A percentile compares a stretch with the other conserved stretches of the same genome.
These are phyloP conservation scores for Germaria angustata DNA, from an alignment of 2,888 invertebrate genomes.

Conservation along the genomic window DNA sequence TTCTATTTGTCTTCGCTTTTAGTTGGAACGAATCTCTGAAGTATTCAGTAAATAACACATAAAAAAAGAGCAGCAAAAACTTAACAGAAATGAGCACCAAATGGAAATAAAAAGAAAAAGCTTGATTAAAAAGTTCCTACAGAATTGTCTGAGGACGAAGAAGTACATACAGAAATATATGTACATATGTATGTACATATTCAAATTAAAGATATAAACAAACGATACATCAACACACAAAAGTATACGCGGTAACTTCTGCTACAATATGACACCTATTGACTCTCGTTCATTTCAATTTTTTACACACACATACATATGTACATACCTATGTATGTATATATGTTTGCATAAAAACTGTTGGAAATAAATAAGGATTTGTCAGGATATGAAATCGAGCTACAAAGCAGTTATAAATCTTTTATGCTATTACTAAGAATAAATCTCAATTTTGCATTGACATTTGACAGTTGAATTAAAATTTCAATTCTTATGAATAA, in stretches of 20 bases:
- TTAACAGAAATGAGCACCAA: background rate
- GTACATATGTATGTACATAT: too few species aligned
- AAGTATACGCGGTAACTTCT: background rate
- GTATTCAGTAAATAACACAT: constrained; percentile 37
- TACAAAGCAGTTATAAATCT: constrained; percentile 56
- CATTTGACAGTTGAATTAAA: constrained; percentile 59
- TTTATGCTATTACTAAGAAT: background rate
- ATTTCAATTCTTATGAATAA: constrained; percentile 19
- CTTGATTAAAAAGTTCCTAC: constrained; percentile 52
- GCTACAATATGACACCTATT: background rate
- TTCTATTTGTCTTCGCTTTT: constrained; percentile 13
- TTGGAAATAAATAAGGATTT: constrained; percentile 54
- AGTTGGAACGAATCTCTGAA: constrained; percentile 42
- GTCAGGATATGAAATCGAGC: constrained; percentile 48
- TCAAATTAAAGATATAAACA: constrained; percentile 29
- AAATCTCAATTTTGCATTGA: constrained; percentile 54
- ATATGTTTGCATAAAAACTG: background rate
- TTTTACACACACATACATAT: background rate
- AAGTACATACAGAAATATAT: background rate
- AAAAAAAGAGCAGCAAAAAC: background rate
- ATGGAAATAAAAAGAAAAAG: background rate
- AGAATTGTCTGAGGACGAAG: constrained; percentile 8
- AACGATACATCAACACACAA: background rate
- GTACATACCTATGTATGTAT: background rate
- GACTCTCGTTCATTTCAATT: background rate